Conservation (phyloP, 2,113 vertebrate species). For the Cranoglanis bouderius region DNA sequence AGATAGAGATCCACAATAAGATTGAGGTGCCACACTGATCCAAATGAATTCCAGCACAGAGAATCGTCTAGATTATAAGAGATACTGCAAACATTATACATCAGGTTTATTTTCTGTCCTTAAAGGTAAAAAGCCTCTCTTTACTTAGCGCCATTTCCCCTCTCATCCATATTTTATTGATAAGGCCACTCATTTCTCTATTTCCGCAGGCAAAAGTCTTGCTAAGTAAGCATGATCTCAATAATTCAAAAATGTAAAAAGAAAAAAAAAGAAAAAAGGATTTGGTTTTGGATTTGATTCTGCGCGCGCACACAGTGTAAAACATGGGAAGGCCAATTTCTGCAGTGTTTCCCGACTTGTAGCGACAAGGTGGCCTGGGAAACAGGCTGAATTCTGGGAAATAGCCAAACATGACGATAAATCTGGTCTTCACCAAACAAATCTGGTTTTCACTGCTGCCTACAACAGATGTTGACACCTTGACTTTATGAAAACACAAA, state of each 20-base stretch:
- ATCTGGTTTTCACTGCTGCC: not conserved
- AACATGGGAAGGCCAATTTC: not conserved
- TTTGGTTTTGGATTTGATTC: not conserved
- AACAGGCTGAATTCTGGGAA: not conserved
- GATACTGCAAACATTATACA: conserved; percentile 3
- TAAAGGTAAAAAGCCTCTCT: conserved; percentile 22
- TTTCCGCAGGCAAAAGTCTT: conserved; percentile 45
- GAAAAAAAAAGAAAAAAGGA: not conserved
- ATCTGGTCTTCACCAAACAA: not conserved
- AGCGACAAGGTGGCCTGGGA: not conserved
- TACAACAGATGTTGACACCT: not conserved
- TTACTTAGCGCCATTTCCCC: not conserved
- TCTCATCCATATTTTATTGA: conserved; percentile 54
- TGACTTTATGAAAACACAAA: not conserved
- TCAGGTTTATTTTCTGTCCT: conserved; percentile 31
- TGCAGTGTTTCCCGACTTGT: not conserved
- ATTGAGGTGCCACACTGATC: not conserved
- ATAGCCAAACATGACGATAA: not conserved
- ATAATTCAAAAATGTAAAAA: conserved; percentile 51
- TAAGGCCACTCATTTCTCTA: conserved; percentile 46
- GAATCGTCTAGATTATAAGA: not conserved
- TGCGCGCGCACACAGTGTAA: not conserved
- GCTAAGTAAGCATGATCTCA: conserved; percentile 54
- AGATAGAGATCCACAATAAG: conserved; percentile 2
- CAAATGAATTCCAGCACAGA: conserved; percentile 9